Percentiles rank a stretch among this genome's conserved stretches.
Evolutionary conservation across 2,113 vertebrate species (phyloP).

Genomic region (Orientallactaga bullata): DNA sequence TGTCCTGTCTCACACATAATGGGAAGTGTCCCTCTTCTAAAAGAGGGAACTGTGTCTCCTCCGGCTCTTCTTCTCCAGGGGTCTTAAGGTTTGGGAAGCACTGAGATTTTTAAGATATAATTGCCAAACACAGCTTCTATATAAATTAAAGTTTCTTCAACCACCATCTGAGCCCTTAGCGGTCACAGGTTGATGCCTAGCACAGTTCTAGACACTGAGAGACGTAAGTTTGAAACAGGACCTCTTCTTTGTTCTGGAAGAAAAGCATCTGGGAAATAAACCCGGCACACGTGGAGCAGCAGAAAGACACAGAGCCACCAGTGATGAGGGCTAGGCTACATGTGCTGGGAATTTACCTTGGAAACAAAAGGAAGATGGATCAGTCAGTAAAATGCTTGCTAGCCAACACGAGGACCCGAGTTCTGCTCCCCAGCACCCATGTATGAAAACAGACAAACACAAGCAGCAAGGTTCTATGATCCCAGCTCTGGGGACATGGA

Average conservation of each 20-base stretch:
- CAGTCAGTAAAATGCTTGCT: too few species aligned
- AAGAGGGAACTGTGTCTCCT: not conserved
- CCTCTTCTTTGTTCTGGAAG: constrained; percentile 10
- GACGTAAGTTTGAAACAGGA: not conserved
- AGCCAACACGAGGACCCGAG: too few species aligned
- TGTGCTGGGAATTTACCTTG: not conserved
- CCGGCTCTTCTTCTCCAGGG: not conserved
- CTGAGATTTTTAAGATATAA: not conserved
- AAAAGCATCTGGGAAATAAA: constrained; percentile 5
- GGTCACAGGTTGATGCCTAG: not conserved
- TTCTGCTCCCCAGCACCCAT: too few species aligned
- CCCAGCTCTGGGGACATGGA: too few species aligned
- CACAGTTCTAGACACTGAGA: not conserved
- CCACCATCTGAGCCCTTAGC: not conserved
- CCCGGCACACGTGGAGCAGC: not conserved
- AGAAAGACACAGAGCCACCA: not conserved
- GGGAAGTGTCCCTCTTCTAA: not conserved
- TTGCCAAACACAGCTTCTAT: not conserved
- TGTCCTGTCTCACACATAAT: not conserved
- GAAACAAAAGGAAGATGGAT: not conserved
- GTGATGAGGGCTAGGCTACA: not conserved
- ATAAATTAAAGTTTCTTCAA: constrained; percentile 13
- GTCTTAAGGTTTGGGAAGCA: not conserved
- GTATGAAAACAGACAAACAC: too few species aligned
- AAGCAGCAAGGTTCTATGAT: too few species aligned